These are phyloP conservation scores for Halisarca cf. caerulea DNA, from an alignment of 37 sponge, comb jelly and placozoan species.

Conservation along the genomic window DNA sequence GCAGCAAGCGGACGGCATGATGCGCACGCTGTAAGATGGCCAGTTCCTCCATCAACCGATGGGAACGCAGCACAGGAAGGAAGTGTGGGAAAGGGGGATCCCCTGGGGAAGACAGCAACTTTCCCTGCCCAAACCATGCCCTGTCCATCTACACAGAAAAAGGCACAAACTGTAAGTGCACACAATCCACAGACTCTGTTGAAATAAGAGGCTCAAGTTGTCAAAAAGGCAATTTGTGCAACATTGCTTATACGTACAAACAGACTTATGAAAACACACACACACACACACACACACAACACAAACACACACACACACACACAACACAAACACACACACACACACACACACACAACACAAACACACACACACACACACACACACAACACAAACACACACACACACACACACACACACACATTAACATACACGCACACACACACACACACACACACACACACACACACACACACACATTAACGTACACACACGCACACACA, in stretches of 20 bases:
- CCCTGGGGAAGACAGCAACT: conserved; percentile 39
- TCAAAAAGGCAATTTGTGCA: background rate
- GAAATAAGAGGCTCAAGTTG: too few species aligned
- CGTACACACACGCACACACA: background rate
- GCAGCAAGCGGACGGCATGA: conserved; percentile 47
- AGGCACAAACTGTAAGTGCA: background rate
- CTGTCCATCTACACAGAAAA: conserved; percentile 30
- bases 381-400: background rate
- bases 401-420: background rate
- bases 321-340: too few species aligned
- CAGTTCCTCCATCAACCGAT: conserved; percentile 19
- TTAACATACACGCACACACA: too few species aligned
- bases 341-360: too few species aligned
- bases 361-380: too few species aligned
- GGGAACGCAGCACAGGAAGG: conserved; percentile 20
- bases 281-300: too few species aligned
- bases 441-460: too few species aligned
- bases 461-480: too few species aligned
- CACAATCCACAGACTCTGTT: too few species aligned
- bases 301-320: too few species aligned
- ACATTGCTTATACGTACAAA: background rate
- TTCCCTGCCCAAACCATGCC: conserved; percentile 60
- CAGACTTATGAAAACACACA: too few species aligned
- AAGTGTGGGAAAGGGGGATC: conserved; percentile 42
- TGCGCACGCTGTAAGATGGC: conserved; percentile 40